Base-by-base conservation (phyloP, 2,797 vertebrate species). In the Premnoplex brunnescens region DNA sequence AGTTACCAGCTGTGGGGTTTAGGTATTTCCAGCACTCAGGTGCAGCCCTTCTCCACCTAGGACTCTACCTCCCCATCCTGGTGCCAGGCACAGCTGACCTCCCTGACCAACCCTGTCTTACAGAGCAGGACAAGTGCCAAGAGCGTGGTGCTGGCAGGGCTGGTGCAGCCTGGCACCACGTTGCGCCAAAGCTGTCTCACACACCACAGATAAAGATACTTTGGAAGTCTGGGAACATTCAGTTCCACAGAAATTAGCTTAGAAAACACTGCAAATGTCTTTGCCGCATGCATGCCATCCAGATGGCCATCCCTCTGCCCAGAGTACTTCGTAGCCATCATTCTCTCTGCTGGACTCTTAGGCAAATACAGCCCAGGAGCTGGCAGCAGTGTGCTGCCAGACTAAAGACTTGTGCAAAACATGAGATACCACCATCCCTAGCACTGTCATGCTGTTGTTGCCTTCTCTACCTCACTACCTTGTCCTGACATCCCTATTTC, bases 1-100 rank as follows among this genome's bases (percentile, higher is more conserved):
- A 6, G 2, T 30, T 23, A 85, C 44, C 30, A 88, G 24, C 39
- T 0, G 0, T 0, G 7, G 48, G 4, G 1, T 88, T 89, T 49
- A 60, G 60, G 46, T 27, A 68, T 58, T 94, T 74, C 56, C 64
- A 83, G 44, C 64, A 83, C 3, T 2, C 6, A 27, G 28, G 28
- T 91, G 56, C 55, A 87, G 82, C 41, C 46, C 41, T 60, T 82
- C 60, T 41, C 34, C 51, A 19, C 28, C 16, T 5, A 76, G 32
- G 67, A 28, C 23, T 85, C 37, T 22, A 11, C 8, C 12, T 71
- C 41, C 5, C 34, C 39, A 54, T 34, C 17, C 41, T 14, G 28
- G 17, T 60, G 46, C 30, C 46, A 60, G 49, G 68, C 21, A 10
- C 16, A 36, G 69, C 21, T 3, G 1, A 74, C 7, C 12, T 80